These are phyloP conservation scores for Watsonalla binaria DNA, from an alignment of 2,888 invertebrate genomes.

Conservation along the genomic window DNA sequence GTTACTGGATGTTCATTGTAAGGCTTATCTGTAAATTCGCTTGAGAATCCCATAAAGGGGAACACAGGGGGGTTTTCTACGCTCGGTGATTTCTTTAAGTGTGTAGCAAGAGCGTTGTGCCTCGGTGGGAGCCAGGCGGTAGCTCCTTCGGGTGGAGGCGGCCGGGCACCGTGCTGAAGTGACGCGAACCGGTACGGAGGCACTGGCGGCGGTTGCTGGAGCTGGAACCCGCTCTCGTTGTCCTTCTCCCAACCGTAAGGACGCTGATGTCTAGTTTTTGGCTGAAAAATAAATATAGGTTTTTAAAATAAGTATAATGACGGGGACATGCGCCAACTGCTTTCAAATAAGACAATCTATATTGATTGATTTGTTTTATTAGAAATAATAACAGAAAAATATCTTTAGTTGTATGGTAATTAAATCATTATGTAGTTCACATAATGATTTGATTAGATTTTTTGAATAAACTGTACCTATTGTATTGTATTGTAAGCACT, in stretches of 20 bases:
- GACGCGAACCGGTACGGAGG: constrained; percentile 83
- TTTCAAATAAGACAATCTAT: too few species aligned
- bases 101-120: constrained; percentile 33
- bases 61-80: constrained; percentile 65
- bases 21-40: constrained; percentile 71
- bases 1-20: constrained; percentile 83
- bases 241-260: constrained; percentile 86
- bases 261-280: constrained; percentile 86
- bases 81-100: constrained; percentile 61
- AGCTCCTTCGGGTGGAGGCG: constrained; percentile 46
- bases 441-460: too few species aligned
- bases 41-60: constrained; percentile 73
- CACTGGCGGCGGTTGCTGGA: constrained; percentile 77
- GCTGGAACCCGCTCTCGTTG: constrained; percentile 53
- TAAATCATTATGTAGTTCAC: too few species aligned
- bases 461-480: too few species aligned
- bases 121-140: constrained; percentile 70
- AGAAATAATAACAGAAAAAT: too few species aligned
- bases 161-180: constrained; percentile 80
- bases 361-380: too few species aligned
- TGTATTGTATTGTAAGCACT: too few species aligned
- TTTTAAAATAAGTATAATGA: background rate
- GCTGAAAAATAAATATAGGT: constrained; percentile 68
- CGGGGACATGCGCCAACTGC: too few species aligned
- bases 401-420: too few species aligned